Conservation (phyloP, 2,888 invertebrate genomes). For the Lomographa bimaculata region DNA sequence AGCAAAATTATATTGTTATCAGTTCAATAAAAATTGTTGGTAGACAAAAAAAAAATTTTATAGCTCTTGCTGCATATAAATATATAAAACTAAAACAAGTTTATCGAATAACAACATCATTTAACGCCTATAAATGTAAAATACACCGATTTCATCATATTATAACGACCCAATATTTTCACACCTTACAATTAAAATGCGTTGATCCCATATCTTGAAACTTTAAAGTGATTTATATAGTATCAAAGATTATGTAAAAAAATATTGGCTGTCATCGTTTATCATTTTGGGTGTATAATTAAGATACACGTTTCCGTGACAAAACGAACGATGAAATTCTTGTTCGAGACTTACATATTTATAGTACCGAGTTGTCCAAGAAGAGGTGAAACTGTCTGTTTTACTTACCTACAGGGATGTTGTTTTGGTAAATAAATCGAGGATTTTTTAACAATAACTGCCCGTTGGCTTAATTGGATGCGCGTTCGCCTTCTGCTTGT, state of each 20-base stretch:
- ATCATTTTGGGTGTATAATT: constrained; percentile 40
- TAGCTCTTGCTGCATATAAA: too few relatives aligned
- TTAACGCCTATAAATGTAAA: constrained; percentile 11
- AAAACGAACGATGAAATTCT: constrained; percentile 2
- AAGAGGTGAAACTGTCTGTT: too few relatives aligned
- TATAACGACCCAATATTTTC: constrained; percentile 17
- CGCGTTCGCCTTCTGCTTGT: too few relatives aligned
- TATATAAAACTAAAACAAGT: background rate
- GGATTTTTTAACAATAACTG: too few relatives aligned
- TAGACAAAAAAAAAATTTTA: too few relatives aligned
- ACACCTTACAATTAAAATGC: constrained; percentile 35
- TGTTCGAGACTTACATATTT: constrained; percentile 2
- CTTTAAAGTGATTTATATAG: constrained; percentile 38
- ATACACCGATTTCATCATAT: constrained; percentile 12
- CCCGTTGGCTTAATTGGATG: too few relatives aligned
- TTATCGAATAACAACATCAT: background rate
- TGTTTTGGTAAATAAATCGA: too few relatives aligned
- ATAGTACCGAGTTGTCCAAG: too few relatives aligned
- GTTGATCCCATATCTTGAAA: constrained; percentile 31
- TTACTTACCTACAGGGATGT: too few relatives aligned
- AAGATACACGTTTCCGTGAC: constrained; percentile 40
- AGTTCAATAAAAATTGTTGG: too few relatives aligned
- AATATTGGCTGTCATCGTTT: constrained; percentile 43
- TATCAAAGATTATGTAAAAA: constrained; percentile 45
- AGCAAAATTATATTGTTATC: too few relatives aligned